Percentiles rank a stretch among this genome's conserved stretches.
Evolutionary conservation across 2,113 vertebrate species (phyloP).

Genomic region (Nicator chloris): DNA sequence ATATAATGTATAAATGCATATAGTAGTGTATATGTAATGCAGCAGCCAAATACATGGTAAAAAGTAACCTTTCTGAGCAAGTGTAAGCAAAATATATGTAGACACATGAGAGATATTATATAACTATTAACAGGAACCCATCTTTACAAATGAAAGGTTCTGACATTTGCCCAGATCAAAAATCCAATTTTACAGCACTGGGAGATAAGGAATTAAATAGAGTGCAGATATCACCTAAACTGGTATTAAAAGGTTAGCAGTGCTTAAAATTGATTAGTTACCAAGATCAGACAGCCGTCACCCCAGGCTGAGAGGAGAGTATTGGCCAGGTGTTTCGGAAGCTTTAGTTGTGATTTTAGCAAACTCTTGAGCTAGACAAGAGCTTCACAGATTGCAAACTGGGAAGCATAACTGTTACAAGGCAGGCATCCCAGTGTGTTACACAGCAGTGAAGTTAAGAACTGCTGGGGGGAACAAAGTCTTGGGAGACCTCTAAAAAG

Average conservation of each 20-base stretch:
- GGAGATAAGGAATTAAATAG: conserved; percentile 50
- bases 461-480: background rate
- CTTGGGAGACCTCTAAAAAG: background rate
- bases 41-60: background rate
- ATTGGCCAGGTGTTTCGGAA: background rate
- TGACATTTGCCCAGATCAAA: conserved; percentile 56
- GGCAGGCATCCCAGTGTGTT: background rate
- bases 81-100: background rate
- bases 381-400: background rate
- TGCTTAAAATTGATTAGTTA: conserved; percentile 57
- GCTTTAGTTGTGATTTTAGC: background rate
- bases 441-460: background rate
- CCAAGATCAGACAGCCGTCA: background rate
- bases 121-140: conserved; percentile 3
- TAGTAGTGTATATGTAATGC: background rate
- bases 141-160: conserved; percentile 43
- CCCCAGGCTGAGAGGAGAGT: background rate
- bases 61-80: background rate
- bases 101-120: background rate
- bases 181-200: conserved; percentile 28
- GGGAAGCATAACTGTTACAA: background rate
- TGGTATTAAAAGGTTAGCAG: conserved; percentile 54
- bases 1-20: background rate
- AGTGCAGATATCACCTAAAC: conserved; percentile 33
- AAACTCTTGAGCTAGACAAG: background rate